Conservation (phyloP, 1,140 invertebrate species). For the Polypedilum pembai region DNA sequence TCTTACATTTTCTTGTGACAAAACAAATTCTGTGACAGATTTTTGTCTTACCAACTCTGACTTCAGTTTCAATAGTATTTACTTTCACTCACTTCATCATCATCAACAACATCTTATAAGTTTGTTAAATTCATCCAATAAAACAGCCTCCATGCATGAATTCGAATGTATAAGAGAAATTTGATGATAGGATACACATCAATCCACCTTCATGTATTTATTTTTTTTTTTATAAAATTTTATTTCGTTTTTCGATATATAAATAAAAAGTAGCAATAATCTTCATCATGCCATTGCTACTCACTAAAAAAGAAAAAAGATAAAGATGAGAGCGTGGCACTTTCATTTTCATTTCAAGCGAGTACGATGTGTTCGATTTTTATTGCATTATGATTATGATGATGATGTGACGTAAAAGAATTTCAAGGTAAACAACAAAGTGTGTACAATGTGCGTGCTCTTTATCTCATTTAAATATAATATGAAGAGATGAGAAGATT, state of each 20-base stretch:
- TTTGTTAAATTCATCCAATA: slow-evolving; percentile 14
- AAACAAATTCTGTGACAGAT: too few relatives aligned
- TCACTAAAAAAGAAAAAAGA: not conserved
- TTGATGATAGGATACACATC: slow-evolving; percentile 3
- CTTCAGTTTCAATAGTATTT: too few relatives aligned
- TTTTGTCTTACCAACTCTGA: too few relatives aligned
- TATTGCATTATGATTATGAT: slow-evolving; percentile 19
- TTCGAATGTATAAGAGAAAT: too few relatives aligned
- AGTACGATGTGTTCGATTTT: not conserved
- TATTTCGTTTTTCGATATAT: not conserved
- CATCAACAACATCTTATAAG: not conserved
- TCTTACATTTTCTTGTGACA: too few relatives aligned
- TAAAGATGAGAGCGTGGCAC: not conserved
- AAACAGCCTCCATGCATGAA: not conserved
- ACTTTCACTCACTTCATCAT: not conserved
- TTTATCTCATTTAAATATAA: too few relatives aligned
- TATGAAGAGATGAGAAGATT: not conserved
- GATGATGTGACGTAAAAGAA: slow-evolving; percentile 5
- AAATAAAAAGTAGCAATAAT: not conserved
- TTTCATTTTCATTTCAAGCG: not conserved
- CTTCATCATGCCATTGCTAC: not conserved
- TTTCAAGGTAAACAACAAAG: slow-evolving; percentile 8
- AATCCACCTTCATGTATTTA: not conserved
- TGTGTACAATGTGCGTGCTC: too few relatives aligned
- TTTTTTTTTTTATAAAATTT: not conserved